These are phyloP conservation scores for Fragum whitleyi DNA, from an alignment of 2,888 invertebrate species.

Conservation along the genomic window DNA sequence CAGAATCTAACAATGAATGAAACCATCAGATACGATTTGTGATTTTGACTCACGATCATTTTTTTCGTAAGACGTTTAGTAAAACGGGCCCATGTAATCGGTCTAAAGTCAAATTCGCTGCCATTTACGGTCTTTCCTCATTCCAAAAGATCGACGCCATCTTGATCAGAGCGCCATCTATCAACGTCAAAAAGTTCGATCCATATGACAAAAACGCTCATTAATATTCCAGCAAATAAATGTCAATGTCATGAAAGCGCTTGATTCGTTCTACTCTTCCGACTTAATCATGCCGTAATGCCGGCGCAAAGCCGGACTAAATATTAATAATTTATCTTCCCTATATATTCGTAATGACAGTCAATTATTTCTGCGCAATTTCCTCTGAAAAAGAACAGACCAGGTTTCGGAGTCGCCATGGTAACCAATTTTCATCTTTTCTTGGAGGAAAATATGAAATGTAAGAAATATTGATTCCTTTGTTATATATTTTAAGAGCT, in stretches of 20 bases:
- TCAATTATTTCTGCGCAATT: slow-evolving; percentile 19
- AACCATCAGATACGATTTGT: too few relatives aligned
- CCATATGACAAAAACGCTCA: slow-evolving; percentile 17
- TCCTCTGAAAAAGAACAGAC: slow-evolving; percentile 27
- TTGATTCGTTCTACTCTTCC: background rate
- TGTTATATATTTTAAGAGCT: background rate
- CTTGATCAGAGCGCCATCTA: background rate
- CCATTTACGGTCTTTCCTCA: too few relatives aligned
- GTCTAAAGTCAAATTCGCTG: too few relatives aligned
- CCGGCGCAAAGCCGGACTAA: background rate
- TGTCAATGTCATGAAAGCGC: slow-evolving; percentile 19
- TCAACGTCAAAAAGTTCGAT: slow-evolving; percentile 13
- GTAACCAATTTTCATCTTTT: slow-evolving; percentile 37
- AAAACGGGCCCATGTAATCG: too few relatives aligned
- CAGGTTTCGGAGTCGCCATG: slow-evolving; percentile 32
- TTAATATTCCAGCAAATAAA: slow-evolving; percentile 22
- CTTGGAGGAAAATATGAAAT: slow-evolving; percentile 36
- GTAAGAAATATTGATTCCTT: background rate
- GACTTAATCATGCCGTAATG: background rate
- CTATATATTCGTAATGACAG: slow-evolving; percentile 20
- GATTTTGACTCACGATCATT: too few relatives aligned
- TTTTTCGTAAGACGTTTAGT: too few relatives aligned
- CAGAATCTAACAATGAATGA: too few relatives aligned
- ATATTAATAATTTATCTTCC: slow-evolving; percentile 17
- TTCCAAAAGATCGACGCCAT: background rate